Percentiles rank a stretch among this genome's conserved stretches.
Conservation (phyloP, 1,140 invertebrate species). For the Drosophila sp. region DNA sequence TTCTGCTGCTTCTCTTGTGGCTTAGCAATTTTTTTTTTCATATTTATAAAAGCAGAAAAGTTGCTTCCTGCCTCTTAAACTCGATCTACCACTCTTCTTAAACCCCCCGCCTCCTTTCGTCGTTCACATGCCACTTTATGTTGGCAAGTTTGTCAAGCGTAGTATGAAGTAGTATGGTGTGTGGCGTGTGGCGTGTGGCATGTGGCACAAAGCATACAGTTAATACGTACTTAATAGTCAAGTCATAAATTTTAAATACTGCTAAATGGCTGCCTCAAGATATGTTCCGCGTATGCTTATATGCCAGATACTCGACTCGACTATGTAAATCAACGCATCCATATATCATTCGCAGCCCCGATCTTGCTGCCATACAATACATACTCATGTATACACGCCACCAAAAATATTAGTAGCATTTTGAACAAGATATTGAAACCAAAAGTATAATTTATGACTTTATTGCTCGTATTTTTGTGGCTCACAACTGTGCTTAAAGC, state of each 20-base stretch:
- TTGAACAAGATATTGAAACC: constrained; percentile 19
- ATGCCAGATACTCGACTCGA: constrained; percentile 54
- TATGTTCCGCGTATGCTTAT: constrained; percentile 61
- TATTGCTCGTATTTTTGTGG: constrained; percentile 3
- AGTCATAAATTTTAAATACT: constrained; percentile 84
- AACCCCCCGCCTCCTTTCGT: neutral
- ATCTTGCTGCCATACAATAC: constrained; percentile 16
- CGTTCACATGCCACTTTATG: constrained; percentile 3
- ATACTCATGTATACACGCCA: constrained; percentile 47
- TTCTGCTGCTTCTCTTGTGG: neutral
- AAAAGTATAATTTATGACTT: constrained; percentile 19
- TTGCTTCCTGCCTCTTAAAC: constrained; percentile 25
- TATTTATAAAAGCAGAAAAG: constrained; percentile 56
- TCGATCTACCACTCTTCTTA: neutral
- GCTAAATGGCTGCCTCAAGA: constrained; percentile 79
- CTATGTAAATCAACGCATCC: constrained; percentile 35
- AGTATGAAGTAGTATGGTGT: too few species aligned
- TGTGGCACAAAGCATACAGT: constrained; percentile 72
- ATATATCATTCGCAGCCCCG: constrained; percentile 74
- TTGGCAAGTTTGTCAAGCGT: constrained; percentile 44
- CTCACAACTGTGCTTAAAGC: neutral
- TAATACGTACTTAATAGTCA: constrained; percentile 82
- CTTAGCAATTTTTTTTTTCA: constrained; percentile 57
- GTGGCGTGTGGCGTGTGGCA: constrained; percentile 48
- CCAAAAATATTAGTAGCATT: constrained; percentile 58